phyloP scores from a whole-genome alignment of 1,140 invertebrate species.

The Temnothorax curvispinosus region DNA sequence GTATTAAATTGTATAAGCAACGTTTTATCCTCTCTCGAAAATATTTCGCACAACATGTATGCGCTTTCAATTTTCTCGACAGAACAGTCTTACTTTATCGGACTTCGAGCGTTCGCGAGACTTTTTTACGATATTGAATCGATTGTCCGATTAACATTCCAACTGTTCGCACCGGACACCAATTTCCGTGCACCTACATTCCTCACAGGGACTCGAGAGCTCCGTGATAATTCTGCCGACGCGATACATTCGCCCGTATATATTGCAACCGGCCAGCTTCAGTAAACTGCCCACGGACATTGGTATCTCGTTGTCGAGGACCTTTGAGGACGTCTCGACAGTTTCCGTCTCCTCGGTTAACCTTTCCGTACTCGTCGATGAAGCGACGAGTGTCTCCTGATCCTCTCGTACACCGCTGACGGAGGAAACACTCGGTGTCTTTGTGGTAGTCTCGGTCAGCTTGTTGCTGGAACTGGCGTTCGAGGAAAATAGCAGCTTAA shows the following conservation, averaged over 20 bases:
- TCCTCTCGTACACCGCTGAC: not conserved
- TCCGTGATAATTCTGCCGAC: constrained; percentile 94
- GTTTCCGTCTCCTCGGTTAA: constrained; percentile 65
- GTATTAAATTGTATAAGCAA: not conserved
- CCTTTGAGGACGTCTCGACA: constrained; percentile 68
- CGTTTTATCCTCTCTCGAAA: not conserved
- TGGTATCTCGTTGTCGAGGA: constrained; percentile 69
- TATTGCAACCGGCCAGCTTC: constrained; percentile 95
- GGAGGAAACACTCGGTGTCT: not conserved
- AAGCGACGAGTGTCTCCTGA: constrained; percentile 37
- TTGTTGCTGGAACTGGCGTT: constrained; percentile 32
- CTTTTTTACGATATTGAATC: not conserved
- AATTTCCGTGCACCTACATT: constrained; percentile 94
- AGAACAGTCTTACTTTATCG: not conserved
- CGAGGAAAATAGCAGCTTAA: constrained; percentile 86
- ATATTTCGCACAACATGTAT: not conserved
- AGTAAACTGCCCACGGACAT: constrained; percentile 86
- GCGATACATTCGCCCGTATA: constrained; percentile 95
- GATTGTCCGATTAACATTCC: constrained; percentile 86
- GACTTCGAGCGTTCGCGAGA: not conserved
- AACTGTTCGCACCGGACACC: constrained; percentile 94
- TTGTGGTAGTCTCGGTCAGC: not conserved
- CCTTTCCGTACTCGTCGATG: constrained; percentile 59
- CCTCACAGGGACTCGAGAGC: constrained; percentile 92
- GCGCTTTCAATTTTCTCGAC: constrained; percentile 4